A percentile compares a stretch with the other conserved stretches of the same genome.
Evolutionary conservation across 1,140 invertebrate species (phyloP).

Genomic region (Sitobion miscanthi): DNA sequence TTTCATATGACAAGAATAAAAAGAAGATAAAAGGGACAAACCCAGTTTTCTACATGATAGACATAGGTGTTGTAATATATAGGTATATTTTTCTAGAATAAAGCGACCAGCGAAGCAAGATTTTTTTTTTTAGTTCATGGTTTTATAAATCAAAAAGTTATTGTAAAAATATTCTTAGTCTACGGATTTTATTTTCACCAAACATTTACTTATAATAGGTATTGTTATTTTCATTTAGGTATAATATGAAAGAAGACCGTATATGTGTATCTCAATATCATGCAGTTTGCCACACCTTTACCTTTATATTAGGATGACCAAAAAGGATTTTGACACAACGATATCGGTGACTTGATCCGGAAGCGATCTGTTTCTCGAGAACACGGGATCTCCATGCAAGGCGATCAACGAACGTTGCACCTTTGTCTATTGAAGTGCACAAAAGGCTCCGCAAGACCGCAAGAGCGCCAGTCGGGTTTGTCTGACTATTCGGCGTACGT

Average conservation of each 20-base stretch:
- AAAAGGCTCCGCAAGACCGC: constrained; percentile 39
- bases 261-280: neutral
- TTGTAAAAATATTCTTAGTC: neutral
- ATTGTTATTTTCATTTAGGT: constrained; percentile 1
- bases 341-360: constrained; percentile 23
- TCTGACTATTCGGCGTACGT: neutral
- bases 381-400: neutral
- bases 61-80: neutral
- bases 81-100: neutral
- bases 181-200: neutral
- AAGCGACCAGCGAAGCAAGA: neutral
- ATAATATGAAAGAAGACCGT: neutral
- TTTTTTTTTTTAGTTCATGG: neutral
- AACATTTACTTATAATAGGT: neutral
- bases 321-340: constrained; percentile 27
- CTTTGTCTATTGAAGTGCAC: constrained; percentile 40
- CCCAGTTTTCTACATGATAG: neutral
- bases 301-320: neutral
- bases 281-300: neutral
- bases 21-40: neutral
- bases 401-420: constrained; percentile 1
- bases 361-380: constrained; percentile 8
- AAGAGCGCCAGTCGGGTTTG: constrained; percentile 41
- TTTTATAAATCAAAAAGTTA: constrained; percentile 24
- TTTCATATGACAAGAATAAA: constrained; percentile 15